Evolutionary conservation across 2,888 invertebrate species (phyloP).

Genomic region (Serripes groenlandicus): DNA sequence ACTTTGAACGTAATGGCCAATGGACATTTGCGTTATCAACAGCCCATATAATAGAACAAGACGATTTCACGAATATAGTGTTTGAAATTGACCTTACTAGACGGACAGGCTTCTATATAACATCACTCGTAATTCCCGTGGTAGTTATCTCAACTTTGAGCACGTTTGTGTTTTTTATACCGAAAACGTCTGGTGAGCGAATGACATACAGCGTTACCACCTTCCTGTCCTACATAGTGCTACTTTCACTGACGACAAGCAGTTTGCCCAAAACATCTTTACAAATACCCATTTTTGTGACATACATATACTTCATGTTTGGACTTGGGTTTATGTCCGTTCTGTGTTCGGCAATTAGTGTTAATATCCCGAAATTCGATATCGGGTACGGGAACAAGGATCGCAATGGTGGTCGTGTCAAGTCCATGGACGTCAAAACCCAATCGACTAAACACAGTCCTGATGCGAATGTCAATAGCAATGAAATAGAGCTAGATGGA

Average conservation of each 20-base stretch:
- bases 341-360: neutral
- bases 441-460: neutral
- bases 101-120: neutral
- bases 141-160: neutral
- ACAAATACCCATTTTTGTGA: neutral
- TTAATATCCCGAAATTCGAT: no score
- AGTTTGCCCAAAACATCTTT: conserved; percentile 4
- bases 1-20: neutral
- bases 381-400: no score
- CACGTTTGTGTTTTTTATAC: neutral
- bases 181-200: neutral
- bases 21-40: neutral
- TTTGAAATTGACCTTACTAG: neutral
- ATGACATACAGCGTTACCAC: neutral
- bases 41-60: neutral
- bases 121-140: neutral
- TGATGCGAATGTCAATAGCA: no score
- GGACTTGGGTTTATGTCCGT: neutral
- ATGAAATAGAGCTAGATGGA: no score
- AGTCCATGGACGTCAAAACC: neutral
- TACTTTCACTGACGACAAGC: neutral
- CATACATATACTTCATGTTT: neutral
- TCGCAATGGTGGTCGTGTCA: neutral
- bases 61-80: neutral
- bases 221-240: conserved; percentile 2